Evolutionary conservation across 2,797 vertebrate genomes (phyloP).

Genomic region (Coregonus sp.): DNA sequence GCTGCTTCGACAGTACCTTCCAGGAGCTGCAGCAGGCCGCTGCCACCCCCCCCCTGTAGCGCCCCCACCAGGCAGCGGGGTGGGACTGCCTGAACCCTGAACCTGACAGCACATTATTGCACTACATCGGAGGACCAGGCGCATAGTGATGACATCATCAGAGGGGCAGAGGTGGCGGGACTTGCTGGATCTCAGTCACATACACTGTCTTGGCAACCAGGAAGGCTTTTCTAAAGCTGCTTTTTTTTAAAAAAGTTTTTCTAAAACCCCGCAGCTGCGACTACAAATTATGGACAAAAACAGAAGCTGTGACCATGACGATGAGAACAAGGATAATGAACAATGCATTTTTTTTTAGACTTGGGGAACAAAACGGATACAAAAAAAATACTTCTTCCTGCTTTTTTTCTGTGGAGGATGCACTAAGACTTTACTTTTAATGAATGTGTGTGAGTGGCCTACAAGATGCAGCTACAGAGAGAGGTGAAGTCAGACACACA

Average conservation of each 20-base stretch:
- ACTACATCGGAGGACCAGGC: slow-evolving; percentile 88
- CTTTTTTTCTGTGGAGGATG: slow-evolving; percentile 95
- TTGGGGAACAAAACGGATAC: slow-evolving; percentile 85
- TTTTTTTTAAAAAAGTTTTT: slow-evolving; percentile 81
- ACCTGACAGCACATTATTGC: slow-evolving; percentile 87
- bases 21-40: slow-evolving; percentile 96
- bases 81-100: slow-evolving; percentile 67
- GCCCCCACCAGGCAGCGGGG: slow-evolving; percentile 63
- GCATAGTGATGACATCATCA: slow-evolving; percentile 66
- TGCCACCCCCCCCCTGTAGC: slow-evolving; percentile 96
- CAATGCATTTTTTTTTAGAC: slow-evolving; percentile 81
- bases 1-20: slow-evolving; percentile 99
- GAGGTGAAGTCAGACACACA: slow-evolving; percentile 54
- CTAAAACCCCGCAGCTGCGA: slow-evolving; percentile 84
- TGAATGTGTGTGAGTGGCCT: slow-evolving; percentile 67
- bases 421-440: slow-evolving; percentile 90
- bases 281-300: slow-evolving; percentile 75
- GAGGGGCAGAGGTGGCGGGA: slow-evolving; percentile 76
- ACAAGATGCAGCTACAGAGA: slow-evolving; percentile 65
- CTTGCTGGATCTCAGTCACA: slow-evolving; percentile 93
- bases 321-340: slow-evolving; percentile 43
- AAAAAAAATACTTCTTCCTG: slow-evolving; percentile 79
- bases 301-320: slow-evolving; percentile 83
- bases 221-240: slow-evolving; percentile 83
- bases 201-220: slow-evolving; percentile 95